Conservation (phyloP, 2,888 invertebrate species). For the Magallana nippona region DNA sequence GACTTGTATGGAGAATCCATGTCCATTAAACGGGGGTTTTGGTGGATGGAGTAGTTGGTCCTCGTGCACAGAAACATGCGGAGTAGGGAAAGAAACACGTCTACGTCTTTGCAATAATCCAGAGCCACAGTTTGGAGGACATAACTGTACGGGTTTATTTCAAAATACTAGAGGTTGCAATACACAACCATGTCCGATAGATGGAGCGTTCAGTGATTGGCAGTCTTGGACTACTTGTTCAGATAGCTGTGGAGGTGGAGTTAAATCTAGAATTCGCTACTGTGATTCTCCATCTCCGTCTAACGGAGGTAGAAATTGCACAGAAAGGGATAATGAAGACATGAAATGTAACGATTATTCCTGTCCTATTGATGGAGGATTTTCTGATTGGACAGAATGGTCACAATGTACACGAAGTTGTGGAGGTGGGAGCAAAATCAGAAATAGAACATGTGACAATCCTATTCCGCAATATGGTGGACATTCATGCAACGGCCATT, state of each 20-base stretch:
- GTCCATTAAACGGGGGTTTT: slow-evolving; percentile 28
- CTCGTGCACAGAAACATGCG: slow-evolving; percentile 1
- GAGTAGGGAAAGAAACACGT: background rate
- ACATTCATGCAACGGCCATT: slow-evolving; percentile 11
- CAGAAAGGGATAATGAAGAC: slow-evolving; percentile 14
- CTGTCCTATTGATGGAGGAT: slow-evolving; percentile 31
- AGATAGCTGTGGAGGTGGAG: slow-evolving; percentile 2
- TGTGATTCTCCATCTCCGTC: slow-evolving; percentile 23
- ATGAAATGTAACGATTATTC: background rate
- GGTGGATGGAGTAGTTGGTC: background rate
- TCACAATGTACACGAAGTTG: slow-evolving; percentile 3
- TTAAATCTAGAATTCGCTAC: background rate
- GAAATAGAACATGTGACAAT: slow-evolving; percentile 35
- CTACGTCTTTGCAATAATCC: background rate
- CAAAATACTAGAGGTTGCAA: background rate
- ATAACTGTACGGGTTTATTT: background rate
- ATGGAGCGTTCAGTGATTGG: background rate
- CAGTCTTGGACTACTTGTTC: background rate
- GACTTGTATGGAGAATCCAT: background rate
- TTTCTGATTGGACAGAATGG: slow-evolving; percentile 19
- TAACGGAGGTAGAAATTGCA: slow-evolving; percentile 9
- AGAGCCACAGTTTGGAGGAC: slow-evolving; percentile 2
- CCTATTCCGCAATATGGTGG: slow-evolving; percentile 31
- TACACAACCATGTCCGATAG: slow-evolving; percentile 5
- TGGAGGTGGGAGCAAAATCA: background rate